These are phyloP conservation scores for Drymonia ruficornis DNA, from an alignment of 2,888 invertebrate species.

Conservation along the genomic window DNA sequence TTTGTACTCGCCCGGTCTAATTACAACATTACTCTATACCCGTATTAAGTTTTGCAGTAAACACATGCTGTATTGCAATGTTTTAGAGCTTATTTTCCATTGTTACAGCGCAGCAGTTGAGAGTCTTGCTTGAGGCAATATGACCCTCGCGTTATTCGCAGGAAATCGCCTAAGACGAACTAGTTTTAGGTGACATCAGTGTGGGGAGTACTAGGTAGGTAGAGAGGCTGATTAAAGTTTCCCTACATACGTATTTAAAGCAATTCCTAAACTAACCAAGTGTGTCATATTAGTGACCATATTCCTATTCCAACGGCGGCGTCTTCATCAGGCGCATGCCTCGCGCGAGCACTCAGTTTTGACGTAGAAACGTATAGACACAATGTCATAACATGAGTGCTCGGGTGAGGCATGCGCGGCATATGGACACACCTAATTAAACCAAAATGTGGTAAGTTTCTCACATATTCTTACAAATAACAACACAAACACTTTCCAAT, in stretches of 20 bases:
- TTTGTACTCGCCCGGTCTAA: constrained; percentile 62
- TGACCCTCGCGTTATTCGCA: constrained; percentile 53
- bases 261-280: too few species aligned
- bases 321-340: too few species aligned
- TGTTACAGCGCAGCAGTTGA: constrained; percentile 33
- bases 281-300: too few species aligned
- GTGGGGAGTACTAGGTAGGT: neutral
- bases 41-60: constrained; percentile 16
- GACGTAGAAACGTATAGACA: too few species aligned
- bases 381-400: too few species aligned
- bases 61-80: constrained; percentile 27
- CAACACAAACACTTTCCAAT: constrained; percentile 6
- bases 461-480: neutral
- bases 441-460: too few species aligned
- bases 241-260: neutral
- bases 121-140: constrained; percentile 49
- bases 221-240: neutral
- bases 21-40: constrained; percentile 57
- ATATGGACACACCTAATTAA: too few species aligned
- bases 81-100: constrained; percentile 43
- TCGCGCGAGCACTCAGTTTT: too few species aligned
- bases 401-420: too few species aligned
- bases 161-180: constrained; percentile 70
- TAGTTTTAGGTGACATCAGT: constrained; percentile 50
- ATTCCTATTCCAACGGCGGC: too few species aligned